Percentiles rank a stretch among this genome's conserved stretches.
phyloP scores from a whole-genome alignment of 2,113 vertebrate genomes.

The Miniopterus natalensis region DNA sequence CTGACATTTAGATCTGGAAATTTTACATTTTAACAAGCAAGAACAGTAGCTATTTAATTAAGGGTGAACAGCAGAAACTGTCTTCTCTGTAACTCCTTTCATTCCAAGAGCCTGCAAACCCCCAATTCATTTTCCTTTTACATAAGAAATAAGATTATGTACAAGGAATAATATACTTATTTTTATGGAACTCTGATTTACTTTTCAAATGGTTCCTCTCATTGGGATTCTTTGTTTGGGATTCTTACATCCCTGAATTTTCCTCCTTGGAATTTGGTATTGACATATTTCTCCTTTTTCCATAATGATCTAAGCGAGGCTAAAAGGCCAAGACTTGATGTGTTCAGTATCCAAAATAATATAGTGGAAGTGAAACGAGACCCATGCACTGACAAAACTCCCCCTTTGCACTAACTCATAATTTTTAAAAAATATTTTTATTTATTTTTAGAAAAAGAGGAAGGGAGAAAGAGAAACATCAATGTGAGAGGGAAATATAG shows the following conservation, averaged over 20 bases:
- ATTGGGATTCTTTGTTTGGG: neutral
- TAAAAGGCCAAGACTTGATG: slow-evolving; percentile 49
- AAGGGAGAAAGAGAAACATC: too few relatives aligned
- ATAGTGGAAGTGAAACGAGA: slow-evolving; percentile 24
- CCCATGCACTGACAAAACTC: neutral
- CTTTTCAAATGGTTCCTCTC: slow-evolving; percentile 57
- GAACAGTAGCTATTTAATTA: slow-evolving; percentile 80
- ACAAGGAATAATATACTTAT: slow-evolving; percentile 28
- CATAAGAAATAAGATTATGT: slow-evolving; percentile 52
- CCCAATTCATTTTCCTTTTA: slow-evolving; percentile 59
- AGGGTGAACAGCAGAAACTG: slow-evolving; percentile 76
- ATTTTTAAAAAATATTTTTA: neutral
- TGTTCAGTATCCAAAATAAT: slow-evolving; percentile 64
- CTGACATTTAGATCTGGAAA: slow-evolving; percentile 74
- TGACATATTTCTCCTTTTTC: slow-evolving; percentile 30
- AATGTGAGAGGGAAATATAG: too few relatives aligned
- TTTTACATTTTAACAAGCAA: slow-evolving; percentile 76
- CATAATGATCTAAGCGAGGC: neutral
- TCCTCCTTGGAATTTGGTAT: slow-evolving; percentile 40
- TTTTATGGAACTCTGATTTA: slow-evolving; percentile 50
- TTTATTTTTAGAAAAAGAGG: too few relatives aligned
- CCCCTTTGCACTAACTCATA: slow-evolving; percentile 1
- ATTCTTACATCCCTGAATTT: slow-evolving; percentile 12
- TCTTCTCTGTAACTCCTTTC: slow-evolving; percentile 74
- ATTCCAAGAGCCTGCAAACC: slow-evolving; percentile 31